Percentiles rank a stretch among this genome's conserved stretches.
Conservation (phyloP, 1,140 invertebrate species). For the Diabrotica undecimpunctata region DNA sequence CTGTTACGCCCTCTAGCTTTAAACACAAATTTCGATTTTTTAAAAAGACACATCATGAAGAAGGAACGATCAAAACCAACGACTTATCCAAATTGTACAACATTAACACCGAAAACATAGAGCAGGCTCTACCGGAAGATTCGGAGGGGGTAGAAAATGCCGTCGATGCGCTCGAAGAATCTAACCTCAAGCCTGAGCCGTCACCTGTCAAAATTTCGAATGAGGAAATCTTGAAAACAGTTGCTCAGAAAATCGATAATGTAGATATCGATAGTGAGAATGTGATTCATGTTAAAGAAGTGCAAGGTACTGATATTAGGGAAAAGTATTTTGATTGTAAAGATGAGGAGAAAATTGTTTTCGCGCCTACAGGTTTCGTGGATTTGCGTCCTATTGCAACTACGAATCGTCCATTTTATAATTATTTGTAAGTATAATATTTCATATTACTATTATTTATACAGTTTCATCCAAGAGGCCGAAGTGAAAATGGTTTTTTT, state of each 20-base stretch:
- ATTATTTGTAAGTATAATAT: slow-evolving; percentile 24
- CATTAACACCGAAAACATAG: slow-evolving; percentile 37
- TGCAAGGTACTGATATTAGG: slow-evolving; percentile 25
- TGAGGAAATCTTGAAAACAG: slow-evolving; percentile 29
- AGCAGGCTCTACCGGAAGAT: slow-evolving; percentile 34
- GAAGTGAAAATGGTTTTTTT: too few species aligned
- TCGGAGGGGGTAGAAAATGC: slow-evolving; percentile 53
- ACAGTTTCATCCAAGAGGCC: not conserved
- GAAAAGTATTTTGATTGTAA: slow-evolving; percentile 20
- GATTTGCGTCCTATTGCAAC: slow-evolving; percentile 31
- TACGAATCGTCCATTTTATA: slow-evolving; percentile 7
- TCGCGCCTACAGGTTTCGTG: slow-evolving; percentile 41
- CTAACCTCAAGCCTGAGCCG: slow-evolving; percentile 21
- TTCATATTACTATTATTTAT: not conserved
- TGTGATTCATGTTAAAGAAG: slow-evolving; percentile 37
- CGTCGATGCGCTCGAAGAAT: slow-evolving; percentile 52
- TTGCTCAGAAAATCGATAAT: slow-evolving; percentile 37
- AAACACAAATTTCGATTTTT: slow-evolving; percentile 33
- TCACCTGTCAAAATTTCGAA: slow-evolving; percentile 10
- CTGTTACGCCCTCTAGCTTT: slow-evolving; percentile 11
- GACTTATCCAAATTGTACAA: slow-evolving; percentile 40
- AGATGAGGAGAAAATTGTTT: slow-evolving; percentile 30
- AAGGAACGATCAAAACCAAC: slow-evolving; percentile 32
- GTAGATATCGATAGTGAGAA: slow-evolving; percentile 41
- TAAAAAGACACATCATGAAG: slow-evolving; percentile 31